phyloP scores from a whole-genome alignment of 2,797 vertebrate genomes.

The Sebastes hubbsi region DNA sequence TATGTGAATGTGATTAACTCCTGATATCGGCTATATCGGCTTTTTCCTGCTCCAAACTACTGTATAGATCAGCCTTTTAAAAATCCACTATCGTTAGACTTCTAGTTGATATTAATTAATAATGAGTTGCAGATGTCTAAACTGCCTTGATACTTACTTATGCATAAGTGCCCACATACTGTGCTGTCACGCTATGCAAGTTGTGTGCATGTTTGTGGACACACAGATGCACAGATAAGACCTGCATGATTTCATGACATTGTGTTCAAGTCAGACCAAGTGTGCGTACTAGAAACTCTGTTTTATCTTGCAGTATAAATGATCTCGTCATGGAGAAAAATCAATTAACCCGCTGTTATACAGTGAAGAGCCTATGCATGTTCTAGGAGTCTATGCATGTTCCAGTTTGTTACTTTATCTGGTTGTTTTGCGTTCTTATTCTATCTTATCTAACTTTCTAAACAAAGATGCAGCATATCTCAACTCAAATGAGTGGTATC shows the following conservation, averaged over 20 bases:
- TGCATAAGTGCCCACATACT: background rate
- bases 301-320: background rate
- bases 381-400: background rate
- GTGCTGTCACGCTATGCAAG: background rate
- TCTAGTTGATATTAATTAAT: background rate
- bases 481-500: background rate
- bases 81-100: too few species aligned
- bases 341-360: background rate
- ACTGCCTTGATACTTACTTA: background rate
- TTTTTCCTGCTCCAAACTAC: too few species aligned
- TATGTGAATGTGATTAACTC: too few species aligned
- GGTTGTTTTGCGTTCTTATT: background rate
- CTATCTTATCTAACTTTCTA: background rate
- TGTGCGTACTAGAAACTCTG: background rate
- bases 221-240: background rate
- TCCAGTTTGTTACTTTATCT: background rate
- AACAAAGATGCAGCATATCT: background rate
- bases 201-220: background rate
- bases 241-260: background rate
- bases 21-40: too few species aligned
- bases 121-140: constrained; percentile 4
- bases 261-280: background rate
- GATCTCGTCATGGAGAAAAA: background rate
- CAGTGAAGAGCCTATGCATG: background rate
- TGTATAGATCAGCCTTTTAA: too few species aligned